These are phyloP conservation scores for Apotomis capreana DNA, from an alignment of 2,888 invertebrate genomes.

Conservation along the genomic window DNA sequence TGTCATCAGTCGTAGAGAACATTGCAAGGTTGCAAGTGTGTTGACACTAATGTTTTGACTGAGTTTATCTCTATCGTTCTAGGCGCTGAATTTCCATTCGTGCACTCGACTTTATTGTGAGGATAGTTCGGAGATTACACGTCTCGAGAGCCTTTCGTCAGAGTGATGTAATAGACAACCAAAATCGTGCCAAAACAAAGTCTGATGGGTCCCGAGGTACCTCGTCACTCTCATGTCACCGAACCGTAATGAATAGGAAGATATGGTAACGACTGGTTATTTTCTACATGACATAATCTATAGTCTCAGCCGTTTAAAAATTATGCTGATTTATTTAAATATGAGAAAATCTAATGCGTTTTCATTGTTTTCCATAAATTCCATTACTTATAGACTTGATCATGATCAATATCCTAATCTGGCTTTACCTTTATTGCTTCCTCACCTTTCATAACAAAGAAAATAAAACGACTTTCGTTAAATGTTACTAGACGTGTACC, in stretches of 20 bases:
- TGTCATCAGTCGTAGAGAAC: slow-evolving; percentile 79
- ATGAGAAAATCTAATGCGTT: neutral
- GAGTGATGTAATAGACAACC: slow-evolving; percentile 71
- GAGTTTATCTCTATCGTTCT: slow-evolving; percentile 76
- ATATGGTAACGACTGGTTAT: neutral
- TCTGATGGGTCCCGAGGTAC: slow-evolving; percentile 52
- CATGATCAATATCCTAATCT: too few species aligned
- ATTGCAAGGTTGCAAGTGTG: slow-evolving; percentile 81
- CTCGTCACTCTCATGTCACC: slow-evolving; percentile 36
- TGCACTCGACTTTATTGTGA: slow-evolving; percentile 50
- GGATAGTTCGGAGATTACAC: slow-evolving; percentile 62
- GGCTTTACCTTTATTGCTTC: too few species aligned
- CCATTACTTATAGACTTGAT: neutral
- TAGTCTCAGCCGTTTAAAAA: neutral
- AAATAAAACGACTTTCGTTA: too few species aligned
- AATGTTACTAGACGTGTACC: too few species aligned
- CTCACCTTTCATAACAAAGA: too few species aligned
- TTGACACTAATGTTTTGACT: slow-evolving; percentile 80
- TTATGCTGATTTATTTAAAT: neutral
- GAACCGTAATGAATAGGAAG: slow-evolving; percentile 29
- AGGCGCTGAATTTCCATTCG: slow-evolving; percentile 65
- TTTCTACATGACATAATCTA: slow-evolving; percentile 5
- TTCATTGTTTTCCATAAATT: neutral
- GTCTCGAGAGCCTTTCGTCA: slow-evolving; percentile 72
- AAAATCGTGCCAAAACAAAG: slow-evolving; percentile 69